These are phyloP conservation scores for Origma solitaria DNA, from an alignment of 2,113 vertebrate genomes.

Conservation along the genomic window DNA sequence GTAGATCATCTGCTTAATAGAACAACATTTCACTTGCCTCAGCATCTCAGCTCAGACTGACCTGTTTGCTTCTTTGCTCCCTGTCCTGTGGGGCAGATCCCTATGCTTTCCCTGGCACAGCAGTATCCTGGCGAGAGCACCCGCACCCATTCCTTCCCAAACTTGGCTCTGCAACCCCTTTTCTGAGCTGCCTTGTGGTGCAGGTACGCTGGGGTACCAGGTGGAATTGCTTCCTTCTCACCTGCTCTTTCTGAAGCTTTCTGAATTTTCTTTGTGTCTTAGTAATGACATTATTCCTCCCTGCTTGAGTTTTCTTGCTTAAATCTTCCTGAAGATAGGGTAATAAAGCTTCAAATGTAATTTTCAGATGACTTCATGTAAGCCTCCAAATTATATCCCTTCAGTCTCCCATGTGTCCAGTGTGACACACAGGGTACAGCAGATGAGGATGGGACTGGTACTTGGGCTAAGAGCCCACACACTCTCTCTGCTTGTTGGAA, in stretches of 20 bases:
- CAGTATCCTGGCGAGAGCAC: fast-evolving
- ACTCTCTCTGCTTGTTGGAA: neutral
- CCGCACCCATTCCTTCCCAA: neutral
- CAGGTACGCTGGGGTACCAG: neutral
- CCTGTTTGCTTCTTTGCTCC: neutral
- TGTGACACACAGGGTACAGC: neutral
- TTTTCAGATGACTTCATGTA: neutral
- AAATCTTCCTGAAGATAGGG: neutral
- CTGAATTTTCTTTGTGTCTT: neutral
- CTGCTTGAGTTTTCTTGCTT: neutral
- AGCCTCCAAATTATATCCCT: neutral
- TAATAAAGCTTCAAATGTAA: neutral
- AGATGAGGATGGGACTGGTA: neutral
- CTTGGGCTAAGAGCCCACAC: neutral
- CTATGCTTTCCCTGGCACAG: fast-evolving
- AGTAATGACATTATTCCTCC: neutral
- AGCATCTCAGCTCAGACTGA: neutral
- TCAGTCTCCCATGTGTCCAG: neutral
- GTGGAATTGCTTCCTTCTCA: neutral
- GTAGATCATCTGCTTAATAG: neutral
- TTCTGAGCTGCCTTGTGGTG: neutral
- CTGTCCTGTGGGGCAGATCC: neutral
- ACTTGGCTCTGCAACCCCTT: neutral
- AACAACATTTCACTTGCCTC: neutral
- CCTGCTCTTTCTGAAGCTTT: neutral